Base-by-base conservation (phyloP, 1,140 invertebrate genomes). In the Camponotus vicinus region DNA sequence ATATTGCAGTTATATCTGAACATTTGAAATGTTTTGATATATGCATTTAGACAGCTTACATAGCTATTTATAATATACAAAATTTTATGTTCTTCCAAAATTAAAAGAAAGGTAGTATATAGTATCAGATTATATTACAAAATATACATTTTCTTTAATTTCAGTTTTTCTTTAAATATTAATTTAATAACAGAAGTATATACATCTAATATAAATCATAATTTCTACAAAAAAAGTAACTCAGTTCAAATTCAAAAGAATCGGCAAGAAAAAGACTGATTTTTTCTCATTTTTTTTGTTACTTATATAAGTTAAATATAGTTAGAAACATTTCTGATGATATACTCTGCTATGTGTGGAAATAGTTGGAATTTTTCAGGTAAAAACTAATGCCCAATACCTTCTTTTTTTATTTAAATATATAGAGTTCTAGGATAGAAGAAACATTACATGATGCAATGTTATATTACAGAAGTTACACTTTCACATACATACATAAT, bases 201-300 rank as follows among this genome's bases (percentile, higher is more conserved):
- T 85, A 55, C 49, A 52, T 52, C 18, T 78, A 86, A 73, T 61
- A 71, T 85, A 71, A 86, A 8, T 59, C 18, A 34, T 76, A 55
- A 88, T 89, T 83, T 84, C 21, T 80, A 21, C 27, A 79, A 66
- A 0, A 82, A 69, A 63, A 67, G 40, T 67, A 59, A 63, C 77
- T 86, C 40, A 78, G 18, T 40, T 79, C 75, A 52, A 88, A 88
- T 75, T 18, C 4, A 42, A 85, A 82, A 78, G 49, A 73, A 89
- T 90, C 90, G 87, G 83, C 80, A 78, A 64, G 37, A 89, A 80
- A 59, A 90, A 90, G 86, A 89, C 88, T 90, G 89, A 90, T 90
- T 90, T 89, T 77, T 40, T 89, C 69, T 90, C 49, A 18, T 52
- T 61, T 87, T 59, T 90, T 37, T 75, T 89, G 57, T 89, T 90